Percentiles rank a stretch among this genome's conserved stretches.
These are phyloP conservation scores for Gordius sp. DNA, from an alignment of 2,888 invertebrate species.

Conservation along the genomic window DNA sequence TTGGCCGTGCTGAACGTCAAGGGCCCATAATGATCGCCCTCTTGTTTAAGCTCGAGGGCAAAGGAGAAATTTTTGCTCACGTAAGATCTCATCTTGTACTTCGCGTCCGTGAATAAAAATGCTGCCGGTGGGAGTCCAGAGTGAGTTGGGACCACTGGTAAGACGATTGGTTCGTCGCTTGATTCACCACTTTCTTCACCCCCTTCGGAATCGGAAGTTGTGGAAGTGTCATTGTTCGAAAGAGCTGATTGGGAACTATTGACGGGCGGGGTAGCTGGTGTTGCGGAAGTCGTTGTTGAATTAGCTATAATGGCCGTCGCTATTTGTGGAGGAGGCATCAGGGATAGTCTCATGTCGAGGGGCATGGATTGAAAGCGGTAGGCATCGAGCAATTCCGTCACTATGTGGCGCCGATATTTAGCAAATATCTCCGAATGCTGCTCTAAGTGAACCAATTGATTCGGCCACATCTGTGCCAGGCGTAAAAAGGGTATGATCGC, in stretches of 20 bases:
- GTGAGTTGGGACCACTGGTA: not conserved
- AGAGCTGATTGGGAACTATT: no score
- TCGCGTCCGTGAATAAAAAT: not conserved
- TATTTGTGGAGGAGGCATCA: not conserved
- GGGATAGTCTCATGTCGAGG: not conserved
- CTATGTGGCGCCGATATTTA: not conserved
- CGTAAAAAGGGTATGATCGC: not conserved
- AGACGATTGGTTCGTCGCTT: not conserved
- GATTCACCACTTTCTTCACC: not conserved
- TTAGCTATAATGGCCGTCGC: not conserved
- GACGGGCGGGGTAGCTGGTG: no score
- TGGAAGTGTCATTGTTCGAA: no score
- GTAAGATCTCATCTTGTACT: constrained; percentile 11
- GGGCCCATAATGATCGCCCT: constrained; percentile 12
- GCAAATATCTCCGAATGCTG: constrained; percentile 8
- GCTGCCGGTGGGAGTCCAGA: not conserved
- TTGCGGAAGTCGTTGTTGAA: no score
- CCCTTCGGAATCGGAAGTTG: no score
- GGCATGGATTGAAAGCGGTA: not conserved
- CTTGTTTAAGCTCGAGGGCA: constrained; percentile 2
- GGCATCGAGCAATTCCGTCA: not conserved
- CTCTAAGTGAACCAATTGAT: constrained; percentile 1
- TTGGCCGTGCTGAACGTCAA: not conserved
- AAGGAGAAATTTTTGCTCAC: constrained; percentile 4
- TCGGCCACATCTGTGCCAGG: constrained; percentile 1